Percentiles rank a stretch among this genome's conserved stretches.
Evolutionary conservation across 2,888 invertebrate genomes (phyloP).

Genomic region (Hemithea aestivaria): DNA sequence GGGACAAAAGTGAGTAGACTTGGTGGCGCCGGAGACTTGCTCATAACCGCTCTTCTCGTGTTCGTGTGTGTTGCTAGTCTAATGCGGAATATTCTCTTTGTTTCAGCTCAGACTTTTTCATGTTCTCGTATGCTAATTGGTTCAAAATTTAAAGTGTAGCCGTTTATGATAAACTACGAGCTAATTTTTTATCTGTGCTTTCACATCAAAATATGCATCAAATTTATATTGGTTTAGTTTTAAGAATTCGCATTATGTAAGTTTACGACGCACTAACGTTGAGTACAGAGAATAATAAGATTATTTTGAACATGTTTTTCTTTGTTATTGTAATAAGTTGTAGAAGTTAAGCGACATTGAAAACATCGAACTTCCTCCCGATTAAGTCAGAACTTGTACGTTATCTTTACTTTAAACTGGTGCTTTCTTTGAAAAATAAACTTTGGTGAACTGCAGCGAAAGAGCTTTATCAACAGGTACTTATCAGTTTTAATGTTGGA

Average conservation of each 20-base stretch:
- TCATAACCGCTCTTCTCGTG: constrained; percentile 48
- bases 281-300: too few relatives aligned
- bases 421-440: constrained; percentile 47
- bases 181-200: too few relatives aligned
- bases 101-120: constrained; percentile 11
- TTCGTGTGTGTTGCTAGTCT: constrained; percentile 36
- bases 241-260: too few relatives aligned
- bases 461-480: constrained; percentile 34
- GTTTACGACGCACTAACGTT: too few relatives aligned
- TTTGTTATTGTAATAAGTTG: constrained; percentile 16
- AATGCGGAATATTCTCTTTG: constrained; percentile 20
- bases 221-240: too few relatives aligned
- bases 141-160: constrained; percentile 7
- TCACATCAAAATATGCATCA: too few relatives aligned
- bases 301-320: constrained; percentile 12
- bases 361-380: constrained; percentile 28
- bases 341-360: constrained; percentile 20
- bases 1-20: constrained; percentile 73
- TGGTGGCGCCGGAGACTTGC: constrained; percentile 64
- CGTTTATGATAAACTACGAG: too few relatives aligned
- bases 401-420: constrained; percentile 49
- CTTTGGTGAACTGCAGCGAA: constrained; percentile 42
- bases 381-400: constrained; percentile 40
- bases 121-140: constrained; percentile 9
- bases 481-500: constrained; percentile 22